Base-by-base conservation (phyloP, 2,113 vertebrate species). In the Odocoileus hemionus region DNA sequence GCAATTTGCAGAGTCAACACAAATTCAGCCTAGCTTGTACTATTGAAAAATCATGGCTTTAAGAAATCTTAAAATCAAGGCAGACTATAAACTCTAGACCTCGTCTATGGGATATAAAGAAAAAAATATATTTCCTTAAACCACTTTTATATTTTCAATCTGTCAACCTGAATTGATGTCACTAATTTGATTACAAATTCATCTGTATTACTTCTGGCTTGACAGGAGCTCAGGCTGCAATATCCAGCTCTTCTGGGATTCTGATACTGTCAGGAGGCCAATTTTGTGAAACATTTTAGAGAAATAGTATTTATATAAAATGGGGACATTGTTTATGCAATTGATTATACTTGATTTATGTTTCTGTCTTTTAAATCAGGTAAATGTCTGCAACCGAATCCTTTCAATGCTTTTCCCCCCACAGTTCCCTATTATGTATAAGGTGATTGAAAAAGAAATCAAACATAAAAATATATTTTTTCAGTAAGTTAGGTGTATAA, bases 161-260 rank as follows among this genome's bases (percentile, higher is more conserved):
- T 89, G n/a, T 82, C 58, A 19, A 16, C 90, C 85, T 79, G 60
- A 96, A 70, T 11, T 67, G 36, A 86, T 94, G 88, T 43, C 30
- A 94, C 64, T 95, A 89, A 94, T 86, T 94, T 89, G 28, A 36
- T 89, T 91, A 64, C 23, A 58, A n/a, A 58, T 92, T 39, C 55
- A 88, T 96, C 19, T 83, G 7, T 57, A 16, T 80, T 52, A 74
- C 45, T 60, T 89, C 28, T 96, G 39, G 33, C 33, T 91, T 82
- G 28, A 86, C n/a, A 78, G 50, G 11, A 84, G 43, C 30, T 88
- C 7, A 83, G n/a, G 28, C 19, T 92, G 39, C 17, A 86, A 76
- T 61, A 74, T 45, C 4, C 17, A 76, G 67, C 39, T 94, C 54
- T 87, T 87, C 11, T 55, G 58, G 70, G 61, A 95, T 92, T 86